phyloP scores from a whole-genome alignment of 2,113 vertebrate genomes.

The Malaclemys terrapin region DNA sequence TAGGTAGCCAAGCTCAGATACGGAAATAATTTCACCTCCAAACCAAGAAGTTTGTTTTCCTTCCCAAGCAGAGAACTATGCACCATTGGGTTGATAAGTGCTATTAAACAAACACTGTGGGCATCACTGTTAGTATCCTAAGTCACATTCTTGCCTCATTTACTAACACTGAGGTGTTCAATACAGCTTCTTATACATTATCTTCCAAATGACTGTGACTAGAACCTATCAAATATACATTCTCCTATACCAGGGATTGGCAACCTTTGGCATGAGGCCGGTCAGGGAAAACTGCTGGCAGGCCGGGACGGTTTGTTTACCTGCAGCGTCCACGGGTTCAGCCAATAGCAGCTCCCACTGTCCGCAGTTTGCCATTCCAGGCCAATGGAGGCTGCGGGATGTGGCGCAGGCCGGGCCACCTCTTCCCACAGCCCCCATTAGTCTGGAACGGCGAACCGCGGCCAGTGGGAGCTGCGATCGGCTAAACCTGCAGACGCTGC shows the following conservation, averaged over 20 bases:
- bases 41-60: background rate
- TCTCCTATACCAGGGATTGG: background rate
- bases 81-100: background rate
- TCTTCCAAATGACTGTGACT: slow-evolving; percentile 70
- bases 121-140: background rate
- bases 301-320: no score
- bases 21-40: background rate
- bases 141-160: background rate
- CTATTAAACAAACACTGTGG: background rate
- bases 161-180: slow-evolving; percentile 1
- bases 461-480: no score
- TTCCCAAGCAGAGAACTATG: background rate
- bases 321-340: no score
- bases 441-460: no score
- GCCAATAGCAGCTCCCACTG: no score
- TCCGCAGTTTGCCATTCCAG: no score
- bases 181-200: slow-evolving; percentile 52
- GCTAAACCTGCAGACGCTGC: no score
- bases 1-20: background rate
- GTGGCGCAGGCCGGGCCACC: no score
- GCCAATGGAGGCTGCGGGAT: no score
- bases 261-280: no score
- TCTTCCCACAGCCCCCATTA: no score
- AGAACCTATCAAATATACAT: slow-evolving; percentile 70
- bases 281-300: no score